phyloP scores from a whole-genome alignment of 37 sponge, comb jelly and placozoan genomes.

The Amphimedon queenslandica region DNA sequence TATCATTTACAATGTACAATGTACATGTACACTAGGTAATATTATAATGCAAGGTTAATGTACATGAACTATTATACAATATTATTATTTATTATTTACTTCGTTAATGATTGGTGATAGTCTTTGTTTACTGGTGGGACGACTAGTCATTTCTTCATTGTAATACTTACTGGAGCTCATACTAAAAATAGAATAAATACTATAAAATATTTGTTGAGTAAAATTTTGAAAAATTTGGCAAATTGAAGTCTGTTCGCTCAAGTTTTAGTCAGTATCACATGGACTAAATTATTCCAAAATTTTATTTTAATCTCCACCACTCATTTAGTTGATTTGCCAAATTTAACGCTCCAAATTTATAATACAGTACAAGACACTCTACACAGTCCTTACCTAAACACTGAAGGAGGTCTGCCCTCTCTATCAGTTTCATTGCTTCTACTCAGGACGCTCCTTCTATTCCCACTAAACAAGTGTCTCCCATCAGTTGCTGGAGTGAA shows the following conservation, averaged over 20 bases:
- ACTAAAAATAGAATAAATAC: conserved; percentile 11
- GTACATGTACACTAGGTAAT: neutral
- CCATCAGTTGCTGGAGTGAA: conserved; percentile 48
- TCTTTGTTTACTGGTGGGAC: conserved; percentile 54
- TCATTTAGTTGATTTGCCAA: too few species aligned
- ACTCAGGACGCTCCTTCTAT: neutral
- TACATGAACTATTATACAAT: neutral
- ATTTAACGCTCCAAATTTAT: neutral
- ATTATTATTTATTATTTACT: neutral
- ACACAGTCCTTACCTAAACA: conserved; percentile 52
- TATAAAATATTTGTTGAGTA: neutral
- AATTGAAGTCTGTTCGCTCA: too few species aligned
- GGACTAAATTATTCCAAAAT: too few species aligned
- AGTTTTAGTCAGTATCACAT: too few species aligned
- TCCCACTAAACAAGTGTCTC: conserved; percentile 28
- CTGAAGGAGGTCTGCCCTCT: conserved; percentile 68
- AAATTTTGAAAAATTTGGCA: too few species aligned
- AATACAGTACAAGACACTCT: neutral
- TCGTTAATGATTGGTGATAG: conserved; percentile 24
- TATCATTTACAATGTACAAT: too few species aligned
- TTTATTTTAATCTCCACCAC: too few species aligned
- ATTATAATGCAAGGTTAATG: neutral
- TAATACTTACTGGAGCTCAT: conserved; percentile 52
- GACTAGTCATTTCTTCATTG: conserved; percentile 38
- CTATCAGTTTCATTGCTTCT: too few species aligned